These are phyloP conservation scores for Blastobasis lacticolella DNA, from an alignment of 2,888 invertebrate genomes.

Conservation along the genomic window DNA sequence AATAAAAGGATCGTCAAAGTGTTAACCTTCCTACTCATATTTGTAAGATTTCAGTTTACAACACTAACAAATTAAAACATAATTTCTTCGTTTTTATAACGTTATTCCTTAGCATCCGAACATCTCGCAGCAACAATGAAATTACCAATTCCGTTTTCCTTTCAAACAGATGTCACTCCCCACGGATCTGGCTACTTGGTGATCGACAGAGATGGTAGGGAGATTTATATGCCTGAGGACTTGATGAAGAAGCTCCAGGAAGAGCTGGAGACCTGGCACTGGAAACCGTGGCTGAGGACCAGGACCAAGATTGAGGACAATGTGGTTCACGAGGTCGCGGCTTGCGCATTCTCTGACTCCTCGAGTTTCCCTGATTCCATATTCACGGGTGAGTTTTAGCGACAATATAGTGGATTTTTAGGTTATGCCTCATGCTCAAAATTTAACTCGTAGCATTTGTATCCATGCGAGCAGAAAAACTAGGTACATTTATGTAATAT, in stretches of 20 bases:
- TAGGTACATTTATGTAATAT: too few species aligned
- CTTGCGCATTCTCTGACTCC: slow-evolving; percentile 37
- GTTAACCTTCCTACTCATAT: too few species aligned
- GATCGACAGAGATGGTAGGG: slow-evolving; percentile 35
- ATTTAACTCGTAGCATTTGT: too few species aligned
- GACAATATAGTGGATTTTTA: too few species aligned
- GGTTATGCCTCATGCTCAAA: too few species aligned
- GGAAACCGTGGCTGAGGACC: slow-evolving; percentile 59
- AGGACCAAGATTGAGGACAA: slow-evolving; percentile 40
- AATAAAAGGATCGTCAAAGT: too few species aligned
- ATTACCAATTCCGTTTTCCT: slow-evolving; percentile 4
- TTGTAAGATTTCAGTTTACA: neutral
- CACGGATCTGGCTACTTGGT: slow-evolving; percentile 20
- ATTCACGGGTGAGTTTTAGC: slow-evolving; percentile 42
- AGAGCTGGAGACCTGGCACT: slow-evolving; percentile 52
- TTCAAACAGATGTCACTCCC: slow-evolving; percentile 33
- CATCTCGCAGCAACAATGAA: too few species aligned
- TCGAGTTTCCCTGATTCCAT: slow-evolving; percentile 74
- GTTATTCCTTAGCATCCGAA: too few species aligned
- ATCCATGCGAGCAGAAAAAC: too few species aligned
- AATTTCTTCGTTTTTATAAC: neutral
- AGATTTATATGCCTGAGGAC: slow-evolving; percentile 32
- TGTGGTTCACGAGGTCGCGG: slow-evolving; percentile 30
- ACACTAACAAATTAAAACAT: neutral
- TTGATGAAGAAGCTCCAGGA: slow-evolving; percentile 38